Conservation (phyloP, 2,113 vertebrate species). For the Ovis aries region ARS-UI_Ramb_v3.0 NC_056057.1:79100001-79100500, state of each 20-base stretch:
- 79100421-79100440: neutral
- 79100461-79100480: neutral
- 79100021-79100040: neutral
- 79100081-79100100: neutral
- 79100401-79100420: neutral
- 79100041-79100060: neutral
- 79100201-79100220: neutral
- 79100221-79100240: neutral
- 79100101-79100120: neutral
- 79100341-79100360: neutral
- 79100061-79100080: neutral
- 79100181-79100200: neutral
- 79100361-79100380: neutral
- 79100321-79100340: neutral
- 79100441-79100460: neutral
- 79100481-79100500: neutral
- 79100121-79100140: neutral
- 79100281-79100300: neutral
- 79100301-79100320: neutral
- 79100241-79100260: neutral
- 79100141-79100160: neutral
- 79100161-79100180: neutral
- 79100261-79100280: neutral
- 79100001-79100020: neutral
- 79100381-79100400: neutral